Evolutionary conservation across 2,113 vertebrate species (phyloP), one percentile per base, ranked within the genome.

Genomic region (Sinocyclocheilus anophthalmus): DNA sequence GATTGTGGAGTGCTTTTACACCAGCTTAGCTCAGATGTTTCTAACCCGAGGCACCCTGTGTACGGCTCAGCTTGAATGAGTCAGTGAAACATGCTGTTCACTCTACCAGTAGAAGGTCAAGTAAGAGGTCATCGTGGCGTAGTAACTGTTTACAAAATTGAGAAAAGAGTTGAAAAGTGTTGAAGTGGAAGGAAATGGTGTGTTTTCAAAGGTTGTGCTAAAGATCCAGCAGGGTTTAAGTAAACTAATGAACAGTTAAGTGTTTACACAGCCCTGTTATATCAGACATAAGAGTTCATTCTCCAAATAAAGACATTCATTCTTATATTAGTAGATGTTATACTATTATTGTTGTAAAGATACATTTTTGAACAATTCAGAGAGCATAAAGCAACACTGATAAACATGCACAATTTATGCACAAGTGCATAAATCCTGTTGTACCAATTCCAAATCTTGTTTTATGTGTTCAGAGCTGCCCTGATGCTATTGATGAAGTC

Each of bases 401-500:
- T 33, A 33, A 33, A 33, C 30, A 30, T 30, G 30, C 30, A 30
- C 30, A 30, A 30, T 30, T 30, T 30, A 30, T 30, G 30, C 30
- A 30, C 30, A 30, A 30, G 2, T 30, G 30, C 30, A 30, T 3
- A 50, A 50, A 50, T 53, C 4, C n/a, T 63, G 13, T 63, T 26
- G n/a, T 26, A 65, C n/a, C 61, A 12, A 26, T 65, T 67, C 5
- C 14, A 67, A 67, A 33, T 39, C 0, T 20, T 42, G 14, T 65
- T 72, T 53, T 26, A 2, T 70, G 1, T 20, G 26, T 73, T 86
- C 55, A 91, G 94, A 98, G 96, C 0, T 99, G 98, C 85, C 95
- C 95, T 0, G 0, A 57, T 1, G 96, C 94, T 86, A 99, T 99
- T 45, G 91, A 95, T 0, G 92, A 96, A 0, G 90, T 99, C 88